A percentile compares a stretch with the other conserved stretches of the same genome.
Conservation (phyloP, 2,113 vertebrate genomes). For the Clarias batrachus region DNA sequence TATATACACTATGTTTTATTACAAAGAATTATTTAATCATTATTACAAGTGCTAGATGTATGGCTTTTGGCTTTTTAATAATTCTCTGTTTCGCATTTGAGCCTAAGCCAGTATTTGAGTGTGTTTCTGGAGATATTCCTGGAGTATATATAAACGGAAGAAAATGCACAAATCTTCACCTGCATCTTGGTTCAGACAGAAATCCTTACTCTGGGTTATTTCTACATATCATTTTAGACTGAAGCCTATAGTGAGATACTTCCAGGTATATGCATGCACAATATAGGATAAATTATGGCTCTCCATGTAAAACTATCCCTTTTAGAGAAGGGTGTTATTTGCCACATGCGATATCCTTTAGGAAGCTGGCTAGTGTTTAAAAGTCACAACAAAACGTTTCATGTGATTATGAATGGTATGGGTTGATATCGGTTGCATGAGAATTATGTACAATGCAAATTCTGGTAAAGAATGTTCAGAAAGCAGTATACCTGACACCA, state of each 20-base stretch:
- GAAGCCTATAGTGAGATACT: not conserved
- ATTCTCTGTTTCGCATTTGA: not conserved
- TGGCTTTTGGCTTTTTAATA: not conserved
- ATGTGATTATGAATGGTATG: not conserved
- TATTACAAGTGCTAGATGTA: not conserved
- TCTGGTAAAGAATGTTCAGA: constrained; percentile 12
- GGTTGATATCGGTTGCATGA: not conserved
- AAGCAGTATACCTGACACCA: constrained; percentile 36
- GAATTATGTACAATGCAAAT: not conserved
- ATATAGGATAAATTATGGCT: not conserved
- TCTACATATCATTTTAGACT: not conserved
- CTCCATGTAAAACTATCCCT: not conserved
- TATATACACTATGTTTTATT: not conserved
- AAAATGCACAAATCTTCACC: not conserved
- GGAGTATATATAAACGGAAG: not conserved
- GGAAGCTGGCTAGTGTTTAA: not conserved
- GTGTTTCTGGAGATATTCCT: not conserved
- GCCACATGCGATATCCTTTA: not conserved
- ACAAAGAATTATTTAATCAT: not conserved
- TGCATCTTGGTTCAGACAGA: not conserved
- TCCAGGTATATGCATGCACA: not conserved
- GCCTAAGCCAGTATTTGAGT: not conserved
- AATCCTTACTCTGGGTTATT: not conserved
- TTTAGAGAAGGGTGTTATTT: not conserved
- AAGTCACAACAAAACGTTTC: not conserved